Evolutionary conservation across 1,140 invertebrate species (phyloP).

Genomic region (Brachionus plicatilis): DNA sequence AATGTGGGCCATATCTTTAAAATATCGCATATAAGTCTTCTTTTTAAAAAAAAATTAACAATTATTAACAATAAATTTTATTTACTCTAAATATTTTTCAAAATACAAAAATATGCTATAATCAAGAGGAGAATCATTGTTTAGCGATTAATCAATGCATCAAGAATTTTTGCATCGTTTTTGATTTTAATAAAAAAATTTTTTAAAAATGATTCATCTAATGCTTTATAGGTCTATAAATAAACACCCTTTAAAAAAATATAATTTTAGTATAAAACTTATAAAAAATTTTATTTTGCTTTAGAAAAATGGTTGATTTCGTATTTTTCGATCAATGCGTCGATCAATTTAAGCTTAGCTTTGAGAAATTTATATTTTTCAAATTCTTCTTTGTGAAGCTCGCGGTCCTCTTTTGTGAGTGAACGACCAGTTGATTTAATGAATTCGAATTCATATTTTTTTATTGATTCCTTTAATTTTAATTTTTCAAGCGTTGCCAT

Average conservation of each 20-base stretch:
- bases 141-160: neutral
- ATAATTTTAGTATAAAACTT: neutral
- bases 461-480: slow-evolving; percentile 22
- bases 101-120: neutral
- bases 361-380: slow-evolving; percentile 35
- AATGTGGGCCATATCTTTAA: too few relatives aligned
- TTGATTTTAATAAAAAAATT: neutral
- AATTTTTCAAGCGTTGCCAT: slow-evolving; percentile 2
- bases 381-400: slow-evolving; percentile 25
- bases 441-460: slow-evolving; percentile 33
- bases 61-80: neutral
- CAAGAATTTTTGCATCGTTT: neutral
- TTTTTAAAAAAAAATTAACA: neutral
- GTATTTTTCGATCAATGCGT: slow-evolving; percentile 13
- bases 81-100: neutral
- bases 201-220: neutral
- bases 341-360: neutral
- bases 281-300: neutral
- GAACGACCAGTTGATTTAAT: slow-evolving; percentile 9
- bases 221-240: neutral
- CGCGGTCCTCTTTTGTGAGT: slow-evolving; percentile 11
- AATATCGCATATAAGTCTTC: neutral
- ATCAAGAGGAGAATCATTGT: neutral
- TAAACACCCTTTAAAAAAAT: neutral
- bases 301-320: slow-evolving; percentile 28